These are phyloP conservation scores for Falco biarmicus DNA, from an alignment of 2,797 vertebrate genomes.

Conservation along the genomic window DNA sequence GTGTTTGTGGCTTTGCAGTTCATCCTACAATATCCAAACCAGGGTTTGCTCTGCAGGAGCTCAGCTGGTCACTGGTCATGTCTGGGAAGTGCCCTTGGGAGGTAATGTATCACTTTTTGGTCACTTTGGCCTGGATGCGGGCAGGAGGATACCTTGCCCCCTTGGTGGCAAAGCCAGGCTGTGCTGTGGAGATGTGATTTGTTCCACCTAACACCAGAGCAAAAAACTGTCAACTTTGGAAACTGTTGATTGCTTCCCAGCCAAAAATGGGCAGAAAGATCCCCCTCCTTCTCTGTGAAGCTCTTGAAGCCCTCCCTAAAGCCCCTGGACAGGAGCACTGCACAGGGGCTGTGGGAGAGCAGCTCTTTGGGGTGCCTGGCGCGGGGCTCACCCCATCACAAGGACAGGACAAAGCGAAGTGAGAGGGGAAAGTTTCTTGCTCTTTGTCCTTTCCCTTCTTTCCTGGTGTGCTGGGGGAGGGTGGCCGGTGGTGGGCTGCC, in stretches of 20 bases:
- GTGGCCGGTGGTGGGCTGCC: background rate
- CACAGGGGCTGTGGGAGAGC: background rate
- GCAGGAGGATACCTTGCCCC: background rate
- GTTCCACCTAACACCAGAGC: background rate
- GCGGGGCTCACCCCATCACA: background rate
- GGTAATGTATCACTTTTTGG: background rate
- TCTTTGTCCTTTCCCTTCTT: background rate
- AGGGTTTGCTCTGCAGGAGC: background rate
- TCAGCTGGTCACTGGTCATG: background rate
- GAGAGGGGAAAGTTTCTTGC: background rate
- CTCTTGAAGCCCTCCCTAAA: background rate
- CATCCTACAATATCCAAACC: background rate
- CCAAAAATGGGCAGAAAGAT: background rate
- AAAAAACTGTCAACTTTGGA: accelerated
- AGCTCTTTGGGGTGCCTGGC: accelerated
- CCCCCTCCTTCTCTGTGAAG: background rate
- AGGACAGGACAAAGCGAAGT: background rate
- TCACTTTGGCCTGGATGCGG: background rate
- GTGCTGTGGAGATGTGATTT: background rate
- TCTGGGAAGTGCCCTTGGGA: background rate
- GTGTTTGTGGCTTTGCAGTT: background rate
- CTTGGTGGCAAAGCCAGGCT: background rate
- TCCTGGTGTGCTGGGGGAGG: background rate
- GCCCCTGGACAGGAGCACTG: background rate
- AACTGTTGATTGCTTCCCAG: background rate